Evolutionary conservation across 2,797 vertebrate genomes (phyloP).

Genomic region (Danio kyathit): DNA sequence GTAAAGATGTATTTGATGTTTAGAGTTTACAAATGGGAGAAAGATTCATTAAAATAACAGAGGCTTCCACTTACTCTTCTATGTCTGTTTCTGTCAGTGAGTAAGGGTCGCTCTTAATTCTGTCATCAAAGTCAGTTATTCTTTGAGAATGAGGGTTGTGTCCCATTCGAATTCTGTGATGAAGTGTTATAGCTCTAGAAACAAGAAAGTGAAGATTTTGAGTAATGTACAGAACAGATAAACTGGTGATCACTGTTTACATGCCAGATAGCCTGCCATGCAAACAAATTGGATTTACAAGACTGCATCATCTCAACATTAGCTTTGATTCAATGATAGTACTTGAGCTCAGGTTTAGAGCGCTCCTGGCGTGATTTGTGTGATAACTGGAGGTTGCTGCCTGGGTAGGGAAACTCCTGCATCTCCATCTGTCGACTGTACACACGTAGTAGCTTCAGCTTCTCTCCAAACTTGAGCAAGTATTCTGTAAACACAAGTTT

Average conservation of each 20-base stretch:
- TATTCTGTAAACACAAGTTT: constrained; percentile 64
- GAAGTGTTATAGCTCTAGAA: constrained; percentile 80
- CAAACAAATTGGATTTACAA: no score
- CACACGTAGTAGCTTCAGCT: constrained; percentile 77
- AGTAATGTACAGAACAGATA: constrained; percentile 18
- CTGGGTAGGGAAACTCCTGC: constrained; percentile 77
- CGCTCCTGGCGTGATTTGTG: constrained; percentile 74
- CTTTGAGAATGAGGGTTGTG: constrained; percentile 54
- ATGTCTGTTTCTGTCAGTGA: constrained; percentile 69
- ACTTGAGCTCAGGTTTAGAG: constrained; percentile 80
- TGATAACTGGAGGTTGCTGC: constrained; percentile 70
- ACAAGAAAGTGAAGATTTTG: not conserved
- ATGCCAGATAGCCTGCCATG: no score
- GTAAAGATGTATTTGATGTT: not conserved
- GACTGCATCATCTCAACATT: no score
- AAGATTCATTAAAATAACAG: not conserved
- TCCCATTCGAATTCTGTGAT: constrained; percentile 75
- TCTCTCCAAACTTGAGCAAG: constrained; percentile 69
- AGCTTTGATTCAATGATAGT: not conserved
- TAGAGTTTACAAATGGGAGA: not conserved
- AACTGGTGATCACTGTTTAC: constrained; percentile 10
- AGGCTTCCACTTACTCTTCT: constrained; percentile 65
- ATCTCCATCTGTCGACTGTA: constrained; percentile 81
- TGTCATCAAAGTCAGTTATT: constrained; percentile 72
- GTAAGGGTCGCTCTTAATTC: constrained; percentile 60